Evolutionary conservation across 2,888 invertebrate species (phyloP), one percentile per base, ranked within the genome.

Genomic region (Liodrosophila aerea): DNA sequence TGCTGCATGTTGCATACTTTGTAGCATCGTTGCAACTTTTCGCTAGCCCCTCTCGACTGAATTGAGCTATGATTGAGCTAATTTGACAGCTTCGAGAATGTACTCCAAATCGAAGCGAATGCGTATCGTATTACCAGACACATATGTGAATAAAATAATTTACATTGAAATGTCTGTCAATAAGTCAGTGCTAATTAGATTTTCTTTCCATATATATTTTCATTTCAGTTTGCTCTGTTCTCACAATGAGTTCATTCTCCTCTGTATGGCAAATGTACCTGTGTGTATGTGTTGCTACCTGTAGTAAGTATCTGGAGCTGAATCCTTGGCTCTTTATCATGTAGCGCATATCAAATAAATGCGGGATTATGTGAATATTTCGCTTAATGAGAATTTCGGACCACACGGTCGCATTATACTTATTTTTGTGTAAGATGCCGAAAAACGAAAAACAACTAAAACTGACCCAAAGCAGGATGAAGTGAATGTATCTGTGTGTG

Each of bases 361-460:
- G 82, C 85, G 82, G 82, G 86, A 82, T 82, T 82, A 86, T 82
- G 82, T 86, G 82, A 82, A 85, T 82, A 78, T 82, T 82, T 82
- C 86, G 76, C 76, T 86, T 86, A 82, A 82, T 82, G 82, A 86
- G 82, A 82, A 84, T 81, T 86, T 78, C 56, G 71, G 80, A 85
- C 86, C 78, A 83, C 80, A 84, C 86, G 57, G 73, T 64, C 58
- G 77, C 61, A 73, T 58, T 56, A 53, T 52, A 31, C n/a, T 31
- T 15, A 31, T 41, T 37, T 27, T 9, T 34, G 18, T 45, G 39
- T 43, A 57, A 71, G 59, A 49, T 64, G 67, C 65, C 72, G 45
- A 71, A 64, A 70, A n/a, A n/a, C n/a, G n/a, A n/a, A n/a, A 65
- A 54, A 66, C 34, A 43, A 53, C 49, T 39, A 9, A 53, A 60